Percentiles rank a stretch among this genome's conserved stretches.
Evolutionary conservation across 2,888 invertebrate genomes (phyloP).

Genomic region (Drosophila phalerata): DNA sequence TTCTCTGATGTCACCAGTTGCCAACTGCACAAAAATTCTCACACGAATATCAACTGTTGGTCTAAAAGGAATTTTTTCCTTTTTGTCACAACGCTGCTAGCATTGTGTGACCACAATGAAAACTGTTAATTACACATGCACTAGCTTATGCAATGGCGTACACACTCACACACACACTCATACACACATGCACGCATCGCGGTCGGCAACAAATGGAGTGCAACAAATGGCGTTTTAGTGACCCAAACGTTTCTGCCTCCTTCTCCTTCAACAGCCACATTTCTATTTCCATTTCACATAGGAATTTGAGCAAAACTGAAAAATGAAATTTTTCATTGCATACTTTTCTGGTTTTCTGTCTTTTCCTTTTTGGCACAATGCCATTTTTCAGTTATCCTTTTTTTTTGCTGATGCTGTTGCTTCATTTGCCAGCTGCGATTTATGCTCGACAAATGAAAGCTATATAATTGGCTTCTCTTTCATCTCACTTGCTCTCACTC

Average conservation of each 20-base stretch:
- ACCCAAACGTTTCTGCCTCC: slow-evolving; percentile 14
- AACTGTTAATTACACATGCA: slow-evolving; percentile 50
- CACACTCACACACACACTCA: slow-evolving; percentile 4
- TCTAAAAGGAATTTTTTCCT: slow-evolving; percentile 8
- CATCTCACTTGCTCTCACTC: not conserved
- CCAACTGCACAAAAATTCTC: slow-evolving; percentile 8
- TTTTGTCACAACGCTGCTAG: slow-evolving; percentile 7
- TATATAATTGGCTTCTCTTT: slow-evolving; percentile 64
- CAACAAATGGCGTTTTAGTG: slow-evolving; percentile 39
- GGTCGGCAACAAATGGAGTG: slow-evolving; percentile 31
- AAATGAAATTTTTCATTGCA: slow-evolving; percentile 50
- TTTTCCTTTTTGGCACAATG: slow-evolving; percentile 19
- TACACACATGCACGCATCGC: not conserved
- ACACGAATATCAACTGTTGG: slow-evolving; percentile 11
- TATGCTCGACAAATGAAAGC: slow-evolving; percentile 59
- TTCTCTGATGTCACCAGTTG: slow-evolving; percentile 7
- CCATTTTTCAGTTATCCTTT: slow-evolving; percentile 25
- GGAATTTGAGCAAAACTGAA: slow-evolving; percentile 20
- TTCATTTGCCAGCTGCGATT: slow-evolving; percentile 57
- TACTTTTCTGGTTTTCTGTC: slow-evolving; percentile 41
- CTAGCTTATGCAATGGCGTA: slow-evolving; percentile 13
- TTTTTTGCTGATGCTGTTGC: slow-evolving; percentile 31
- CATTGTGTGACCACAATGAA: slow-evolving; percentile 50
- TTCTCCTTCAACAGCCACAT: not conserved
- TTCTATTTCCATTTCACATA: slow-evolving; percentile 29